A percentile compares a stretch with the other conserved stretches of the same genome.
Conservation (phyloP, 2,113 vertebrate genomes). For the Castor canadensis region DNA sequence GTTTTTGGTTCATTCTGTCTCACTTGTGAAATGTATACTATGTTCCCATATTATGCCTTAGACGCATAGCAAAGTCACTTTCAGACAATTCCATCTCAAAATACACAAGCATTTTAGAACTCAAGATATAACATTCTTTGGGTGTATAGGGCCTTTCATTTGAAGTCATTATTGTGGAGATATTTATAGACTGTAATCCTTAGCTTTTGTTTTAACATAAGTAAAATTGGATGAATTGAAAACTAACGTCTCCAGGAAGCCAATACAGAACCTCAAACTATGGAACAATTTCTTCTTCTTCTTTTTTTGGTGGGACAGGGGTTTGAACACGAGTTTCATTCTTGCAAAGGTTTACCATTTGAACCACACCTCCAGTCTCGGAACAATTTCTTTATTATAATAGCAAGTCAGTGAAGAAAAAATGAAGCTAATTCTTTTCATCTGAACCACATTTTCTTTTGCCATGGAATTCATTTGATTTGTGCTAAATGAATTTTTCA, state of each 20-base stretch:
- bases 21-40: not conserved
- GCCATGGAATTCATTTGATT: not conserved
- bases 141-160: not conserved
- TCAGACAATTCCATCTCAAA: no score
- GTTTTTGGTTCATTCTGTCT: not conserved
- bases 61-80: not conserved
- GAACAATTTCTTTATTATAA: not conserved
- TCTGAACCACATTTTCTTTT: not conserved
- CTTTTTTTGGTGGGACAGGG: no score
- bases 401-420: not conserved
- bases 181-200: not conserved
- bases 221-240: not conserved
- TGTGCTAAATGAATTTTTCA: not conserved
- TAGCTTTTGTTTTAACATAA: not conserved
- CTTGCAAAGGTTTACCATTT: no score
- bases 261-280: not conserved
- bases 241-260: not conserved
- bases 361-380: no score
- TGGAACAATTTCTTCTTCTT: not conserved
- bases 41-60: not conserved
- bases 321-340: no score
- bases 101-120: not conserved
- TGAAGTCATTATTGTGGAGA: not conserved
- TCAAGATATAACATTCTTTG: not conserved
- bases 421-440: not conserved